Base-by-base conservation (phyloP, 2,797 vertebrate species). In the Capromys pilorides region DNA sequence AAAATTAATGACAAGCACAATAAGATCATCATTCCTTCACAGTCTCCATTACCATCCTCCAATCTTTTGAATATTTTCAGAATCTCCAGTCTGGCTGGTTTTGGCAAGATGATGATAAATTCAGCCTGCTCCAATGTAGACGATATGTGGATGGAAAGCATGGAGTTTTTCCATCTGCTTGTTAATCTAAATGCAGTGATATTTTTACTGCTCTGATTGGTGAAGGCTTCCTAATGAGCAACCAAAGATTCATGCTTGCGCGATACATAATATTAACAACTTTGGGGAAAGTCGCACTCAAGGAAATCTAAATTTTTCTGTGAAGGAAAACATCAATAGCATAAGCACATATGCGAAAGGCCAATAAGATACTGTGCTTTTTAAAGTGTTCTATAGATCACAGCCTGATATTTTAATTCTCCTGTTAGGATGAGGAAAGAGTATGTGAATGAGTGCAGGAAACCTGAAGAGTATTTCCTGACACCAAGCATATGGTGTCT, bases 1-100 rank as follows among this genome's bases (percentile, higher is more conserved):
- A 61, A 28, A 64, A 86, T 62, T 51, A 86, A 91, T 64, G 85
- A 81, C 54, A 92, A 51, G n/a, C 64, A 85, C 19, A 57, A 87
- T 93, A 90, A 91, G 84, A 28, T 82, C 69, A 92, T 21, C 36
- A 36, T 49, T 81, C 71, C 33, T 71, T 4, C 61, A 36, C 22
- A 54, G 28, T 71, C 87, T 80, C 16, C 16, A 51, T 86, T 61
- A 64, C 2, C 64, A 75, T 31, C 14, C 3, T 94, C 77, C 82
- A 45, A 88, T 78, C 45, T 78, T n/a, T 22, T 49, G 16, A 61
- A 22, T 67, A 67, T 33, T 86, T 69, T 78, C 77, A 73, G 33
- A 39, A 90, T 83, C 51, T 82, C 18, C 3, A 19, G 73, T 64
- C 67, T n/a, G n/a, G 22, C 18, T 82, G 61, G 4, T 66, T 93